These are phyloP conservation scores for Columbina picui DNA, from an alignment of 2,113 vertebrate species.

Conservation along the genomic window DNA sequence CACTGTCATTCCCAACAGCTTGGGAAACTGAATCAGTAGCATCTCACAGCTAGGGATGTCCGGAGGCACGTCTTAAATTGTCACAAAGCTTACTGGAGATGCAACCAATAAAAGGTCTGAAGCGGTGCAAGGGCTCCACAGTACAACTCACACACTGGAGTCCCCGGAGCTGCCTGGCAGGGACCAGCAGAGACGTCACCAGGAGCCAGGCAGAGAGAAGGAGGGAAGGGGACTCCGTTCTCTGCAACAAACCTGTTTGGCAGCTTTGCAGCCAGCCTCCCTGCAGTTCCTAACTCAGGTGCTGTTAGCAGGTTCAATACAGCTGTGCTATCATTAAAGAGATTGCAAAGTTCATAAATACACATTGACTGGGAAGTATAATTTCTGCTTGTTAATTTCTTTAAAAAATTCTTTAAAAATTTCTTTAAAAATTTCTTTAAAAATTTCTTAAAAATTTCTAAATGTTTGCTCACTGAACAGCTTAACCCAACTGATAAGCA, in stretches of 20 bases:
- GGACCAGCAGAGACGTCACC: background rate
- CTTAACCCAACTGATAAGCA: background rate
- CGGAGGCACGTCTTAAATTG: background rate
- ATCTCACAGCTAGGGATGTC: background rate
- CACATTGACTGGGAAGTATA: background rate
- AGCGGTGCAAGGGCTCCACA: background rate
- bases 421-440: background rate
- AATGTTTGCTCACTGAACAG: background rate
- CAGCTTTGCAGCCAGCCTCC: background rate
- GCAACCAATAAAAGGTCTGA: background rate
- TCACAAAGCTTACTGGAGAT: background rate
- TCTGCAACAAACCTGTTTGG: accelerated
- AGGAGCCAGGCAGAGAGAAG: background rate
- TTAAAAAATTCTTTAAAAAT: background rate
- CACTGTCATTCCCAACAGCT: background rate
- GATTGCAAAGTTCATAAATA: background rate
- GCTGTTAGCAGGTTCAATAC: background rate
- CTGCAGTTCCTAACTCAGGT: background rate
- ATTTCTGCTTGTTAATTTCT: accelerated
- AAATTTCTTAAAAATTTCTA: background rate
- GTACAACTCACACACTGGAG: background rate
- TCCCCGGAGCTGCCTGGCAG: background rate
- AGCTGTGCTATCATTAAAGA: background rate
- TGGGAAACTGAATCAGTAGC: background rate
- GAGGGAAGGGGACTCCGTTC: background rate